Base-by-base conservation (phyloP, 2,113 vertebrate genomes). In the Tachycineta bicolor region DNA sequence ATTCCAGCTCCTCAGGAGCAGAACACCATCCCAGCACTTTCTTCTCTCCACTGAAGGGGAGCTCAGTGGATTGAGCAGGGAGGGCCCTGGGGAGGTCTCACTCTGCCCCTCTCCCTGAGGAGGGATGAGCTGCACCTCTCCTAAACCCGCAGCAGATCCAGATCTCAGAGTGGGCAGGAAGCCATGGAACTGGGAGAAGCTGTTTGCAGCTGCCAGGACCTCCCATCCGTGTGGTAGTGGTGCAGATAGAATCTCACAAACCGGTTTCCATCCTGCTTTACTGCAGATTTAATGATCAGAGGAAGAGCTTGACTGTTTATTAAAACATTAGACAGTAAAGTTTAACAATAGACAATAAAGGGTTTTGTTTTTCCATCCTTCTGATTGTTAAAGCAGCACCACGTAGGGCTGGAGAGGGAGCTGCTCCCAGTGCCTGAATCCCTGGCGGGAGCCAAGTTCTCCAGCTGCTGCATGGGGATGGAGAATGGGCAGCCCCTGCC, bases 301-400 rank as follows among this genome's bases (percentile, higher is more conserved):
- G 89, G 59, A 96, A 71, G 83, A 93, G 89, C 90, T 67, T 39
- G 46, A 28, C 92, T 97, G 83, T 96, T 95, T 97, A 95, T 97
- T 97, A 94, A 93, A 93, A 90, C 95, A 96, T 97, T 93, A 83
- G 94, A 90, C 70, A 93, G 87, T 95, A 94, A 96, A 96, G 56
- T 96, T 95, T 94, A 96, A 96, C 79, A 88, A 83, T 92, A 73
- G 64, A 58, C 79, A 90, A 39, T 96, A 90, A 96, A 96, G 78
- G 55, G 33, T 33, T 93, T 95, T 97, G 91, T 47, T 97, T 95
- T 90, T 59, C 90, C 83, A 78, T 53, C 55, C 87, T 87, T 87
- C 81, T 78, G 71, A 56, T 94, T 77, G 87, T 96, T 94, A 95
- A 96, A 96, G 77, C 34, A 73, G 9, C 41, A 16, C 7, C 65